phyloP scores from a whole-genome alignment of 2,797 vertebrate genomes.

The Lindbergichthys nudifrons region DNA sequence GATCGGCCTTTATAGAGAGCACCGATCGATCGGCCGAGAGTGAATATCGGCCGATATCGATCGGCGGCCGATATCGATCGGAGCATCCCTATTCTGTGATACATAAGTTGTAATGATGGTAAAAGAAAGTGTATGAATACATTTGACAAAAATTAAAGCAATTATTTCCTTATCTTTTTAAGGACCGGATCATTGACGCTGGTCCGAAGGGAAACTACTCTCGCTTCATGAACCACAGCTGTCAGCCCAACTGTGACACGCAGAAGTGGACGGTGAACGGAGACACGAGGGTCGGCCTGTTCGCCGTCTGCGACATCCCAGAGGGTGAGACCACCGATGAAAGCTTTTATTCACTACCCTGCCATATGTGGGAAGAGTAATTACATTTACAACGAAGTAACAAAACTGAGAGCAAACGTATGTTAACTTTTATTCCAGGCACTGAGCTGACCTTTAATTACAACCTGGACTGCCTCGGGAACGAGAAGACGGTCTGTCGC shows the following conservation, averaged over 20 bases:
- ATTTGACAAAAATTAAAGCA: not conserved
- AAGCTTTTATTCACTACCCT: not conserved
- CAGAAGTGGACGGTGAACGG: slow-evolving; percentile 99
- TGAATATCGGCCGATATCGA: too few relatives aligned
- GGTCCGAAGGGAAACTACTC: slow-evolving; percentile 99
- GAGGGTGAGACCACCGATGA: slow-evolving; percentile 81
- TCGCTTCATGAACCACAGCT: slow-evolving; percentile 99
- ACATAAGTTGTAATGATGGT: not conserved
- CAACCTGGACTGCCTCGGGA: slow-evolving; percentile 97
- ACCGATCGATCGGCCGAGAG: too few relatives aligned
- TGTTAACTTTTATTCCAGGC: slow-evolving; percentile 76
- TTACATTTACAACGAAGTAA: not conserved
- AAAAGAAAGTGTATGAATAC: not conserved
- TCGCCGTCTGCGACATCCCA: slow-evolving; percentile 94
- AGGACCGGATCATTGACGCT: slow-evolving; percentile 98
- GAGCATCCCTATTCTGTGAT: too few relatives aligned
- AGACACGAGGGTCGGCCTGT: slow-evolving; percentile 95
- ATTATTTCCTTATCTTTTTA: not conserved
- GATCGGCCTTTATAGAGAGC: too few relatives aligned
- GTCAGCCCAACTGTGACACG: slow-evolving; percentile 98
- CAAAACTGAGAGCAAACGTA: too few relatives aligned
- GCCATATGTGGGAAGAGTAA: not conserved
- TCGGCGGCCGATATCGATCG: too few relatives aligned
- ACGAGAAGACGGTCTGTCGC: slow-evolving; percentile 96
- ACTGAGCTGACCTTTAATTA: slow-evolving; percentile 98